phyloP scores from a whole-genome alignment of 2,113 vertebrate species.

The Spilogale gracilis region DNA sequence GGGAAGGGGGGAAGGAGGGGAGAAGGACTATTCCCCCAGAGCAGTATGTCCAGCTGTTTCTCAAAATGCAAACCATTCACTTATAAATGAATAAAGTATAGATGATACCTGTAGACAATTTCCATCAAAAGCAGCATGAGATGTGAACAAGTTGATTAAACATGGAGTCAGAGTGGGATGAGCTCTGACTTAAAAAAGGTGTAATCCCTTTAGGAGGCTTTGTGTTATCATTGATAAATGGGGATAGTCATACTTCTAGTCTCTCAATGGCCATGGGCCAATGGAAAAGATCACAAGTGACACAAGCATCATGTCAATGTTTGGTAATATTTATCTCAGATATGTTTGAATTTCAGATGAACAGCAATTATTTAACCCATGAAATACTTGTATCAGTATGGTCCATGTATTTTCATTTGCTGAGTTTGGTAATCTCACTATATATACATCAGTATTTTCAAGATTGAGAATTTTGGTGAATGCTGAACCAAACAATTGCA shows the following conservation, averaged over 20 bases:
- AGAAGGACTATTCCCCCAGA: background rate
- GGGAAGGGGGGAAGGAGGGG: background rate
- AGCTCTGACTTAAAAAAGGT: background rate
- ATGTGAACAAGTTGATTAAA: background rate
- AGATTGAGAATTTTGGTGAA: background rate
- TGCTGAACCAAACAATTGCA: background rate
- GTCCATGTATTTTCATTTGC: background rate
- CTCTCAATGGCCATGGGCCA: background rate
- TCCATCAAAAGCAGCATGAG: background rate
- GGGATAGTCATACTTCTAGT: background rate
- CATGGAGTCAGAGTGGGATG: fast-evolving
- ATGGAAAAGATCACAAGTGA: background rate
- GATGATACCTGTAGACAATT: background rate
- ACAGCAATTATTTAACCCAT: background rate
- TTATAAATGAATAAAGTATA: background rate
- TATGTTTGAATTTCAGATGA: background rate
- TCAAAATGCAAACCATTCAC: background rate
- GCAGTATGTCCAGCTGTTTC: fast-evolving
- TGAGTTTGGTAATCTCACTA: background rate
- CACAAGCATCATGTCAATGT: background rate
- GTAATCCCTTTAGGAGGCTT: background rate
- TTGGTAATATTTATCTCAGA: background rate
- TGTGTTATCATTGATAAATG: background rate
- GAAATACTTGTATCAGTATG: background rate
- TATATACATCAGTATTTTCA: background rate